phyloP scores from a whole-genome alignment of 2,113 vertebrate genomes.

The Trogon surrucura region DNA sequence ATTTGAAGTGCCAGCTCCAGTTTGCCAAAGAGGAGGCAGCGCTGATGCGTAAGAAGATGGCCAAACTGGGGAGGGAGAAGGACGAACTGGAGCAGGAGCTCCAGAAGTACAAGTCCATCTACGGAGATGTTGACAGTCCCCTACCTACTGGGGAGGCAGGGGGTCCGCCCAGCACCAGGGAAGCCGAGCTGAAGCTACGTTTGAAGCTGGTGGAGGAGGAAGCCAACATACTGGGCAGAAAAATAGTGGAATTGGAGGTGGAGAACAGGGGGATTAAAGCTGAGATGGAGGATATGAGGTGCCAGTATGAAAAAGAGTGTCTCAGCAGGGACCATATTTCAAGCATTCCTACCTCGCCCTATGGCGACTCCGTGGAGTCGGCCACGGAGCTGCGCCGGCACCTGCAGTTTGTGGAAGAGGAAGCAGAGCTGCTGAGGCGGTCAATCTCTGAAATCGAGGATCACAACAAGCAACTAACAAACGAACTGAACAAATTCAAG shows the following conservation, averaged over 20 bases:
- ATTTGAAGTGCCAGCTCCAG: slow-evolving; percentile 96
- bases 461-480: slow-evolving; percentile 92
- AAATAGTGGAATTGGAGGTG: slow-evolving; percentile 97
- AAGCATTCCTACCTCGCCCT: slow-evolving; percentile 92
- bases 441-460: slow-evolving; percentile 96
- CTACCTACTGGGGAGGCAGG: slow-evolving; percentile 86
- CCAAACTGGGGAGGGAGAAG: slow-evolving; percentile 92
- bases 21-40: slow-evolving; percentile 95
- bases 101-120: slow-evolving; percentile 94
- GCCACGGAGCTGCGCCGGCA: slow-evolving; percentile 90
- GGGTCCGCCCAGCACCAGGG: slow-evolving; percentile 92
- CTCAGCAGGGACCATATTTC: slow-evolving; percentile 87
- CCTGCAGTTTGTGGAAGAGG: slow-evolving; percentile 96
- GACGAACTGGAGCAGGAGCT: slow-evolving; percentile 95
- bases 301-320: slow-evolving; percentile 90
- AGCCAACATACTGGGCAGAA: slow-evolving; percentile 94
- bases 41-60: slow-evolving; percentile 98
- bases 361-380: slow-evolving; percentile 87
- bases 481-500: slow-evolving; percentile 94
- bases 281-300: slow-evolving; percentile 93
- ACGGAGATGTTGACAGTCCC: slow-evolving; percentile 95
- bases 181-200: slow-evolving; percentile 93
- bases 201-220: slow-evolving; percentile 97
- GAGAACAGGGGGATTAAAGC: slow-evolving; percentile 96
- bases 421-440: slow-evolving; percentile 91